A percentile compares a stretch with the other conserved stretches of the same genome.
Evolutionary conservation across 2,113 vertebrate species (phyloP).

Genomic region (Scortum barcoo): DNA sequence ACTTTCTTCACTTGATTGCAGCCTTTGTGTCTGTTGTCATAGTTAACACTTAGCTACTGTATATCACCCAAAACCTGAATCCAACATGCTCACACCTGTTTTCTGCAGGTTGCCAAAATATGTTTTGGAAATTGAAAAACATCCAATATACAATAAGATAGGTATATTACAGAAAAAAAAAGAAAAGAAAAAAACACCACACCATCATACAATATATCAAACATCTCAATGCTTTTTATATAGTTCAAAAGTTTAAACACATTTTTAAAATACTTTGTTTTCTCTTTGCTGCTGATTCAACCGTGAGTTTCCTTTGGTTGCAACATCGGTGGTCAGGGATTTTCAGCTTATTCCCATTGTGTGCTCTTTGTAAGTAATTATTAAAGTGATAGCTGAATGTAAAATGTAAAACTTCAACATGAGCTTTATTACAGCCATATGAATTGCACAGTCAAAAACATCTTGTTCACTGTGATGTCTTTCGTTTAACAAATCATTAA

Average conservation of each 20-base stretch:
- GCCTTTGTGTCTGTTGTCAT: not conserved
- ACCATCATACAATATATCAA: not conserved
- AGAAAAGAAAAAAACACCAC: not conserved
- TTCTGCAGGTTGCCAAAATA: not conserved
- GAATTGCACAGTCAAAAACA: not conserved
- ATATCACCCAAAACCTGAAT: not conserved
- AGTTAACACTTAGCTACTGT: not conserved
- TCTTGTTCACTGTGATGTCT: constrained; percentile 25
- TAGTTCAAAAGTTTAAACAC: not conserved
- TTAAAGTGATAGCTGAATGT: not conserved
- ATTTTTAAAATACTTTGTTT: too few species aligned
- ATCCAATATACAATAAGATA: not conserved
- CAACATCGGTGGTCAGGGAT: not conserved
- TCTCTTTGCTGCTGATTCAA: constrained; percentile 1
- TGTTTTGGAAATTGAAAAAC: not conserved
- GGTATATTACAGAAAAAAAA: not conserved
- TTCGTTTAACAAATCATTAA: constrained; percentile 38
- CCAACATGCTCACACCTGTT: not conserved
- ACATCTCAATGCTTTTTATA: not conserved
- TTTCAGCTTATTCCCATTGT: not conserved
- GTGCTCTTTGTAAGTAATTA: not conserved
- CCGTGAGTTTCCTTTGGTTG: constrained; percentile 7
- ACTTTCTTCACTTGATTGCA: not conserved
- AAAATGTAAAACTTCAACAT: not conserved
- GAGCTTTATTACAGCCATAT: not conserved